Base-by-base conservation (phyloP, 2,888 invertebrate species). In the Catocala fraxini region DNA sequence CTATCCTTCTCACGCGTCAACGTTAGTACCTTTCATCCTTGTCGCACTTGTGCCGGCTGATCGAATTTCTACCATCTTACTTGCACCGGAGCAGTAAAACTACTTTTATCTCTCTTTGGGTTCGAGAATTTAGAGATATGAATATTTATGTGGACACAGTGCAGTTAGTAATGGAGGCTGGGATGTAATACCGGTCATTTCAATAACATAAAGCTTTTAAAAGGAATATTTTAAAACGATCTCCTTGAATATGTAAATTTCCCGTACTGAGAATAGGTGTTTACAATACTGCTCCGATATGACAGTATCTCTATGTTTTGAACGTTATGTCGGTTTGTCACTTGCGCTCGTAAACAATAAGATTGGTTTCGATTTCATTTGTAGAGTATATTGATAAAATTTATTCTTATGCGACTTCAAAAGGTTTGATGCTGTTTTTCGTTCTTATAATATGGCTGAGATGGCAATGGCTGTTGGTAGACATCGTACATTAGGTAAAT, bases 1-100 rank as follows among this genome's bases (percentile, higher is more conserved):
- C 87, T 78, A 79, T 88, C 86, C 89, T 86, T 68, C 80, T 86
- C 86, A 54, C 80, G 80, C 83, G 49, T 74, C 47, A 42, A 63
- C 60, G 63, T 68, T 65, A 71, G 56, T 68, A 65, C 80, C 41
- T 68, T 49, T 72, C 63, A 42, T 90, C 88, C 83, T 87, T 70
- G 81, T 92, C 83, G 64, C 83, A 76, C 89, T 76, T 71, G 81
- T 81, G 84, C 84, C 82, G 89, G 83, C 83, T 90, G 93, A 92
- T 93, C 92, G 89, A 93, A 91, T 93, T 93, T 91, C 91, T 91
- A 91, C 92, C 92, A 91, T 93, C 93, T 90, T 92, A 89, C 93
- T 92, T 90, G 89, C 90, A 87, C 90, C 87, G 85, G 89, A 89
- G 93, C 88, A 85, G 91, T 91, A 87, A 85, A 89, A 89, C 90